These are phyloP conservation scores for Conchocele bisecta DNA, from an alignment of 2,888 invertebrate genomes.

Conservation along the genomic window DNA sequence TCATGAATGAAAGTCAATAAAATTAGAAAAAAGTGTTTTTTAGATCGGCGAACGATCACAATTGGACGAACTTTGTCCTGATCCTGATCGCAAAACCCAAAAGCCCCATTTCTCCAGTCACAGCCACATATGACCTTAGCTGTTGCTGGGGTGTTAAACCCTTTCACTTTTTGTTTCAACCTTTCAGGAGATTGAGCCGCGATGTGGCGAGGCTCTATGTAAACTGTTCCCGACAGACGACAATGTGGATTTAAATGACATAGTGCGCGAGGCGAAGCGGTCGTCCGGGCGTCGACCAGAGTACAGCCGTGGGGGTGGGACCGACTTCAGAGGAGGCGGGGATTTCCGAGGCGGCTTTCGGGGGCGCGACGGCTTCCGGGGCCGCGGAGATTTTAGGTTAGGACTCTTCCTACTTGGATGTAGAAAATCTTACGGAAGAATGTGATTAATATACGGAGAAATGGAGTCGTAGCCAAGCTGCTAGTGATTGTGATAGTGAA, in stretches of 20 bases:
- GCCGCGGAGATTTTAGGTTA: slow-evolving; percentile 71
- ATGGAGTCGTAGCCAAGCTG: background rate
- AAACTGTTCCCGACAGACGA: slow-evolving; percentile 95
- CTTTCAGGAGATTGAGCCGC: slow-evolving; percentile 96
- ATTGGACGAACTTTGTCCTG: too few relatives aligned
- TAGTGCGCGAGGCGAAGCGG: slow-evolving; percentile 79
- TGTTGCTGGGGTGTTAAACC: too few relatives aligned
- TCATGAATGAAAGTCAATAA: too few relatives aligned
- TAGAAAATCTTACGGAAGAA: too few relatives aligned
- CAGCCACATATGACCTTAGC: too few relatives aligned
- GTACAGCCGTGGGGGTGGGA: slow-evolving; percentile 51
- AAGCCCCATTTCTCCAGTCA: too few relatives aligned
- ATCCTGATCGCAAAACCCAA: background rate
- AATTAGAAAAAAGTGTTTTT: too few relatives aligned
- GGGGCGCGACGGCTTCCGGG: slow-evolving; percentile 59
- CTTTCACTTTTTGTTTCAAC: too few relatives aligned
- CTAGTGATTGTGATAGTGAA: background rate
- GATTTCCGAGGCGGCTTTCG: slow-evolving; percentile 59
- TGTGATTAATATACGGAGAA: too few relatives aligned
- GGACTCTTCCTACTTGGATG: slow-evolving; percentile 58
- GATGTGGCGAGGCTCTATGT: slow-evolving; percentile 96
- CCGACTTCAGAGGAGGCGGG: slow-evolving; percentile 63
- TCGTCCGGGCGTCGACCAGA: slow-evolving; percentile 56
- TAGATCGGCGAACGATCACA: too few relatives aligned
- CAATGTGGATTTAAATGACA: slow-evolving; percentile 79